Conservation (phyloP, 2,888 invertebrate species). For the Antheraea assamensis region DNA sequence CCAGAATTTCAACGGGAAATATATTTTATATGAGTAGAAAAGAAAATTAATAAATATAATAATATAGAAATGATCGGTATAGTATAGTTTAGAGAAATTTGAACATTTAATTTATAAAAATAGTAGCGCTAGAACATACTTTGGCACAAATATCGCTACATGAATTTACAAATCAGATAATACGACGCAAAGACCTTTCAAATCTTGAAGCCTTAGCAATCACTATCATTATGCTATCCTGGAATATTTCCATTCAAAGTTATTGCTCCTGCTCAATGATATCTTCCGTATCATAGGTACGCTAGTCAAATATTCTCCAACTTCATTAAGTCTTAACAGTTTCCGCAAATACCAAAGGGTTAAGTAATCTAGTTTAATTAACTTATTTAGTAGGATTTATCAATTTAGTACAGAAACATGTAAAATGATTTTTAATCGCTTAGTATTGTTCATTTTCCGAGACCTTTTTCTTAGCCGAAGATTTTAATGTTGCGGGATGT, state of each 20-base stretch:
- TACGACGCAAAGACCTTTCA: no score
- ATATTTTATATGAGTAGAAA: not conserved
- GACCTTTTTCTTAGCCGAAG: slow-evolving; percentile 29
- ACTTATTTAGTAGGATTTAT: not conserved
- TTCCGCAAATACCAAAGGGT: not conserved
- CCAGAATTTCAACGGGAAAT: not conserved
- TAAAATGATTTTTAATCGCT: slow-evolving; percentile 26
- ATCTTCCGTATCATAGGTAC: no score
- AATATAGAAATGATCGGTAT: not conserved
- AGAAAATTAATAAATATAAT: not conserved
- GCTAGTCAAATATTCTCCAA: no score
- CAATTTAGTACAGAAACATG: not conserved
- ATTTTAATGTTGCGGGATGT: not conserved
- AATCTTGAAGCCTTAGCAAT: no score
- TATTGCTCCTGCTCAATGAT: no score
- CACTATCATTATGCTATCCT: no score
- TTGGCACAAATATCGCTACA: not conserved
- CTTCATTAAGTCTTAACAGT: not conserved
- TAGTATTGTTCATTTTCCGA: slow-evolving; percentile 37
- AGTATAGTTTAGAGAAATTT: not conserved
- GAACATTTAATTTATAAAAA: not conserved
- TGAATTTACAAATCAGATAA: not conserved
- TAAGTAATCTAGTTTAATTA: not conserved
- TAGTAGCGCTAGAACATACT: not conserved
- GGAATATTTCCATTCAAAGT: not conserved